phyloP scores from a whole-genome alignment of 2,888 invertebrate species.

The Apotomis capreana region DNA sequence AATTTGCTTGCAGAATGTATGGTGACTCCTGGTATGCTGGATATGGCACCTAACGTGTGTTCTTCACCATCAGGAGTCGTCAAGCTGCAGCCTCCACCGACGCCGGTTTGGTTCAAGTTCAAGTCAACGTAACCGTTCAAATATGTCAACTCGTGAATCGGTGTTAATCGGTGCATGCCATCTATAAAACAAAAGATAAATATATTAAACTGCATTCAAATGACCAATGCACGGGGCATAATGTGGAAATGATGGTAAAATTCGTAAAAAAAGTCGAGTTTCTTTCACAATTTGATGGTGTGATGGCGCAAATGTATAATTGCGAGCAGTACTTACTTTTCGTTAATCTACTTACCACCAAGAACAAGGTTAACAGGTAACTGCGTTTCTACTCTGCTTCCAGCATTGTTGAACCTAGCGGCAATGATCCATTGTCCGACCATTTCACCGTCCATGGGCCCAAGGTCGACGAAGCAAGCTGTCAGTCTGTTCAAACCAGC shows the following conservation, averaged over 20 bases:
- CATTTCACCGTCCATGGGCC: constrained; percentile 37
- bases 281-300: too few species aligned
- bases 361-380: constrained; percentile 31
- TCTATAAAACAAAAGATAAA: constrained; percentile 10
- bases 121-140: constrained; percentile 32
- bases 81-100: constrained; percentile 28
- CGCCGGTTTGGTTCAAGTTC: constrained; percentile 37
- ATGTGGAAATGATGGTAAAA: too few species aligned
- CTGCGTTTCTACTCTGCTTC: constrained; percentile 34
- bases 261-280: too few species aligned
- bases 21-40: constrained; percentile 34
- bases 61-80: constrained; percentile 33
- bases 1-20: constrained; percentile 29
- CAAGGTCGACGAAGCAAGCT: constrained; percentile 31
- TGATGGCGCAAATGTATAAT: background rate
- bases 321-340: background rate
- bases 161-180: constrained; percentile 11
- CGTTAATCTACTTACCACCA: constrained; percentile 15
- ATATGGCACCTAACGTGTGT: constrained; percentile 14
- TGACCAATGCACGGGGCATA: too few species aligned
- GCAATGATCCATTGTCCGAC: constrained; percentile 34
- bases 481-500: constrained; percentile 26
- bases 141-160: constrained; percentile 31
- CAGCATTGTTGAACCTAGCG: constrained; percentile 36
- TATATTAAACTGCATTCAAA: background rate